Base-by-base conservation (phyloP, 2,113 vertebrate species). In the Lycaon pictus region DNA sequence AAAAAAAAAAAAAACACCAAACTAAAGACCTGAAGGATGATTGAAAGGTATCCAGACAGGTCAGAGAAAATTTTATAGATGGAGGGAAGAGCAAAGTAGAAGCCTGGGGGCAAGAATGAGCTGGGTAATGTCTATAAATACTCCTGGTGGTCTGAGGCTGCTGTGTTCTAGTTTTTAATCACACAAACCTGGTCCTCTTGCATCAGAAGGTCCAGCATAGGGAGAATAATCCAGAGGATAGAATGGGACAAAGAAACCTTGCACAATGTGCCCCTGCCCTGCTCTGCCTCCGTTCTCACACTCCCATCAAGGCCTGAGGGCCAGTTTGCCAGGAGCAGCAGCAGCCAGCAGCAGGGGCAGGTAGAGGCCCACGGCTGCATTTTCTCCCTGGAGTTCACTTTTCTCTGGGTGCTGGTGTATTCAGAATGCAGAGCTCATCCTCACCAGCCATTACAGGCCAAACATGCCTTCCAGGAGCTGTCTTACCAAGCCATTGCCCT, bases 401-500 rank as follows among this genome's bases (percentile, higher is more conserved):
- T 65, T 29, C 22, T 87, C 90, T 72, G 96, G 51, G 72, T 65
- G 71, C 83, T 12, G 2, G n/a, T 29, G 6, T n/a, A 62, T 32
- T 88, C 71, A 11, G 32, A 88, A 94, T 27, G 32, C 74, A 93
- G 79, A 79, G 86, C 67, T 90, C 96, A 72, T 89, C 89, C 80
- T 95, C 88, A 6, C 20, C 72, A 95, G 95, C 96, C 85, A 83
- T 65, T 86, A 81, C 1, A 69, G 63, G 32, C 88, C 56, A 83
- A 55, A 83, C 69, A 27, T 25, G 90, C 81, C 97, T 96, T 96
- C 93, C 72, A 95, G 96, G 93, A 88, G 79, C 92, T 60, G 86
- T 81, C 96, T 98, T 53, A 51, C 81, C 97, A 96, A 92, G 91
- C 85, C 95, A 86, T 37, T 88, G 87, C 96, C 97, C 95, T 95